Evolutionary conservation across 2,113 vertebrate genomes (phyloP), one percentile per base, ranked within the genome.

Genomic region (Xiphophorus couchianus): DNA sequence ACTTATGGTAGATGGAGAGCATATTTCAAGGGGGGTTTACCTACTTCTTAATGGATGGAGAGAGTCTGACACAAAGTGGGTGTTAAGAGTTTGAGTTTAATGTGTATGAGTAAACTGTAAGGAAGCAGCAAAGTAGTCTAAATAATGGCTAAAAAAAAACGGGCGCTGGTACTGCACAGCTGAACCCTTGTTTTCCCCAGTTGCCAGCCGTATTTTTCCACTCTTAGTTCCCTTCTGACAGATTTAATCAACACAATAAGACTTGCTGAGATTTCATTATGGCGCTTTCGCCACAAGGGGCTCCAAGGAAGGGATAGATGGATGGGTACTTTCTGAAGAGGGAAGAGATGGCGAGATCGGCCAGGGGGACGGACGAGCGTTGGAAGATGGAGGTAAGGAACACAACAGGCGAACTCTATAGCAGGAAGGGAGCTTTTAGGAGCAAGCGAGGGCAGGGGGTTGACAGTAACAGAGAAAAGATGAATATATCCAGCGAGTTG

Each of bases 191-290:
- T 89, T 88, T 74, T 76, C 85, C 87, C 84, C 66, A 29, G 79
- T 83, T 86, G 48, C 85, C 1, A 22, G 65, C 83, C 62, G 72
- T 90, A 88, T 92, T 86, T 89, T 83, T 71, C 84, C 74, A 74
- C 80, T 83, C 81, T 84, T 86, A 75, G 81, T 84, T 91, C 87
- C 79, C 80, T 84, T 89, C 87, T 89, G 90, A 91, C 90, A 90
- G 88, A 76, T 91, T 90, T 92, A 91, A 93, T 93, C 91, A 91
- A 89, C 89, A 86, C 87, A 86, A 90, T 90, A 77, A 89, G 80
- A 86, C 85, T 85, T 74, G 83, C 87, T 84, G 88, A 83, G 90
- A 90, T 92, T 91, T 90, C 86, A 87, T 90, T 90, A 90, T 80
- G 75, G 89, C 69, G 66, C 62, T 76, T 74, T 88, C 78, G 82